A percentile compares a stretch with the other conserved stretches of the same genome.
phyloP scores from a whole-genome alignment of 2,797 vertebrate species.

The Champsocephalus gunnari region DNA sequence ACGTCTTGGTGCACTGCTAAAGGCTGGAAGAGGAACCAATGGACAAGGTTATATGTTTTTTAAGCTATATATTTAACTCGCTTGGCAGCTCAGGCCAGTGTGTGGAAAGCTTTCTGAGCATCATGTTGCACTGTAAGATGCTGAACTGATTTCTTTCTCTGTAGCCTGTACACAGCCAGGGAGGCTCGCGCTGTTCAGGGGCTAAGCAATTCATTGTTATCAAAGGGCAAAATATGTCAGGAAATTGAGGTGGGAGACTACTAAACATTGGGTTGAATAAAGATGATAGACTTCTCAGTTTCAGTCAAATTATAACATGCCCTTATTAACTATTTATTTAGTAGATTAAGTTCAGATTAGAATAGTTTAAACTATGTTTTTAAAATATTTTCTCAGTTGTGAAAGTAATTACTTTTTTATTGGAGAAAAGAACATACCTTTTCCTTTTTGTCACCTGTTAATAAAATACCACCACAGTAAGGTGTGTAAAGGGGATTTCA shows the following conservation, averaged over 20 bases:
- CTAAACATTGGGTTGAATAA: background rate
- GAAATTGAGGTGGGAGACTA: background rate
- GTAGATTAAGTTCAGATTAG: background rate
- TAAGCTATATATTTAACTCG: slow-evolving; percentile 21
- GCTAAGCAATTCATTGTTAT: slow-evolving; percentile 14
- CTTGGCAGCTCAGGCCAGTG: slow-evolving; percentile 1
- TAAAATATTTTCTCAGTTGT: background rate
- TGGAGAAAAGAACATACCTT: background rate
- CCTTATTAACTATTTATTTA: background rate
- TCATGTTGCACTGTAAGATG: slow-evolving; percentile 10
- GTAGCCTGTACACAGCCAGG: background rate
- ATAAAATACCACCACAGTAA: slow-evolving; percentile 2
- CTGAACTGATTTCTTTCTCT: slow-evolving; percentile 11
- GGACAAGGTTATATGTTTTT: slow-evolving; percentile 23
- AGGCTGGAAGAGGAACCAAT: slow-evolving; percentile 14
- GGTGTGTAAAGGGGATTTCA: slow-evolving; percentile 2
- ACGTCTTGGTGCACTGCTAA: slow-evolving; percentile 10
- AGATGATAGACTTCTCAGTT: background rate
- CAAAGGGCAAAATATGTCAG: slow-evolving; percentile 23
- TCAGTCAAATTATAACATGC: background rate
- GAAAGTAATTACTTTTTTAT: slow-evolving; percentile 8
- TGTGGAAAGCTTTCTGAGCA: background rate
- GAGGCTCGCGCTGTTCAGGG: slow-evolving; percentile 13
- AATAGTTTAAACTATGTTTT: background rate
- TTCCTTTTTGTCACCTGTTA: background rate